These are phyloP conservation scores for Thamnophis sirtalis DNA, from an alignment of 2,113 vertebrate species.

Conservation along the genomic window DNA sequence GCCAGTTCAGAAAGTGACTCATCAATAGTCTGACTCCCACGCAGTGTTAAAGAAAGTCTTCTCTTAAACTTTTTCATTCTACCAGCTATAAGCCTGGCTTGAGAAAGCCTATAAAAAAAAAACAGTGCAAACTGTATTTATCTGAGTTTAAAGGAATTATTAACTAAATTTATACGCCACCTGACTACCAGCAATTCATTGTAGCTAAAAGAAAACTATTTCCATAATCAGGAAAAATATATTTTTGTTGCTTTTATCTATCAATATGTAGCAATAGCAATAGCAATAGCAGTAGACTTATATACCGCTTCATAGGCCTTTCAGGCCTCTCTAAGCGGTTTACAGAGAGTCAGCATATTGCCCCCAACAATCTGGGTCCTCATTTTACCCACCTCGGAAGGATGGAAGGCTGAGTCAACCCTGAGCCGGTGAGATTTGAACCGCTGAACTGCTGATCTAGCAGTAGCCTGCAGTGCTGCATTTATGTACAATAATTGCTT, in stretches of 20 bases:
- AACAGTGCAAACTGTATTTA: not conserved
- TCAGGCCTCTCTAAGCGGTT: too few relatives aligned
- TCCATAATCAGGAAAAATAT: not conserved
- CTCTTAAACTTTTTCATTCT: slow-evolving; percentile 99
- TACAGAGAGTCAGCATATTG: too few relatives aligned
- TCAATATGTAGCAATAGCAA: too few relatives aligned
- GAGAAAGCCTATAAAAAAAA: slow-evolving; percentile 72
- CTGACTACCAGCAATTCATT: not conserved
- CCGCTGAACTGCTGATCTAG: too few relatives aligned
- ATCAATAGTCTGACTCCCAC: slow-evolving; percentile 94
- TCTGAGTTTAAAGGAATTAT: not conserved
- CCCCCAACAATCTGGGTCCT: too few relatives aligned
- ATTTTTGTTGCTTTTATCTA: not conserved
- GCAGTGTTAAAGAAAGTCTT: slow-evolving; percentile 91
- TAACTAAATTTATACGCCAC: slow-evolving; percentile 18
- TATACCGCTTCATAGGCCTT: too few relatives aligned
- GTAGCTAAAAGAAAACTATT: slow-evolving; percentile 1
- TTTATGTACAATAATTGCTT: not conserved
- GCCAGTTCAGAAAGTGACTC: slow-evolving; percentile 95
- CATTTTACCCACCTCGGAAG: too few relatives aligned
- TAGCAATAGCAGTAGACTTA: too few relatives aligned
- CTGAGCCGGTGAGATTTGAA: too few relatives aligned
- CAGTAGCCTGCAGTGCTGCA: too few relatives aligned
- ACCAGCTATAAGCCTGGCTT: slow-evolving; percentile 73
- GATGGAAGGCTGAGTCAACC: too few relatives aligned